Evolutionary conservation across 2,888 invertebrate species (phyloP), one percentile per base, ranked within the genome.

Genomic region (Carterocephalus palaemon): DNA sequence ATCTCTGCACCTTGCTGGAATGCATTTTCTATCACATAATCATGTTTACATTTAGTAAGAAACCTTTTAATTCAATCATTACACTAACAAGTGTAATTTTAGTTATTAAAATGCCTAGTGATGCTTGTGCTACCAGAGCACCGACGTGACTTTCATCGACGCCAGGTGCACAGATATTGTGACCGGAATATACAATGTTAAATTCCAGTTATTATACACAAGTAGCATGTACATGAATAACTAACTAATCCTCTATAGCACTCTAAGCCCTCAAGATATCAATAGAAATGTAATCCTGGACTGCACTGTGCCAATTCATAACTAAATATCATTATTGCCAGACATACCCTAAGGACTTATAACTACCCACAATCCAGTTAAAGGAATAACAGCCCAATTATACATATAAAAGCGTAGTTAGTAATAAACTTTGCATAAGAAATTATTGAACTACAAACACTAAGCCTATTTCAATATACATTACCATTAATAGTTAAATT

Each of bases 281-380:
- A 3, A 22, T 12, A 22, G 43, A 36, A 38, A 32, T 32, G 10
- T 32, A 46, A 46, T 46, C 26, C 13, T 46, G 24, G 26, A 36
- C 37, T 32, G 19, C 6, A 9, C 13, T 1, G 12, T 31, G 12
- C 37, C 13, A 19, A 26, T 34, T 29, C 5, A 46, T 34, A 43
- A 38, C 28, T 33, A 32, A 15, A 7, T 5, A 15, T 46, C 15
- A 16, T 33, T 52, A 55, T 52, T 49, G 49, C 52, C 54, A 51
- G 47, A 54, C 33, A 51, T 43, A 51, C 52, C 48, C 53, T 59
- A 57, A 56, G 37, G 64, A 73, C 47, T 56, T 66, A 74, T 75
- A 72, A 60, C 73, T 81, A 83, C 76, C 79, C 79, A 72, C 64
- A 73, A 67, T 79, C 78, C 80, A 68, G 70, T 72, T 65, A 70